Evolutionary conservation across 1,140 invertebrate genomes (phyloP).

Genomic region (Argopecten irradians): DNA sequence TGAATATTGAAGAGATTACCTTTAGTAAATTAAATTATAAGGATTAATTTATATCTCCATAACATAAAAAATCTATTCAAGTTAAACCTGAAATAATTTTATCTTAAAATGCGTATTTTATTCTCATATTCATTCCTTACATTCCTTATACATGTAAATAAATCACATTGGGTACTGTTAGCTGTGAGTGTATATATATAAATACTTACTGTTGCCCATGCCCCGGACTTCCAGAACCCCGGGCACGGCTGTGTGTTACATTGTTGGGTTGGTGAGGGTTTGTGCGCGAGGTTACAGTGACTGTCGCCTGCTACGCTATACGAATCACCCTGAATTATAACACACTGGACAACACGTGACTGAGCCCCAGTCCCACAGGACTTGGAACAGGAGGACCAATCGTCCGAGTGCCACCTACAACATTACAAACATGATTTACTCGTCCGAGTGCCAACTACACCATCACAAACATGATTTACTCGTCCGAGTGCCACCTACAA

Average conservation of each 20-base stretch:
- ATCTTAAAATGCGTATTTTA: too few relatives aligned
- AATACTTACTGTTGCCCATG: constrained; percentile 40
- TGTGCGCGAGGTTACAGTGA: constrained; percentile 33
- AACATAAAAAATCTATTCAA: too few relatives aligned
- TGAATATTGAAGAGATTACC: too few relatives aligned
- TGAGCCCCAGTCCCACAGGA: constrained; percentile 36
- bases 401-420: constrained; percentile 33
- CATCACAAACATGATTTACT: neutral
- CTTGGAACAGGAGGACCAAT: constrained; percentile 39
- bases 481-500: neutral
- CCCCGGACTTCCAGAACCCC: constrained; percentile 34
- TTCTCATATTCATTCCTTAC: too few relatives aligned
- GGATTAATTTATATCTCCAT: too few relatives aligned
- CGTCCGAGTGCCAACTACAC: neutral
- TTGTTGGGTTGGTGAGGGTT: constrained; percentile 15
- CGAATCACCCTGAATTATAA: constrained; percentile 27
- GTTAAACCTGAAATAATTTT: too few relatives aligned
- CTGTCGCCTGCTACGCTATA: constrained; percentile 30
- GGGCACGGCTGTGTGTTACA: constrained; percentile 41
- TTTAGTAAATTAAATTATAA: too few relatives aligned
- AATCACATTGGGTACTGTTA: too few relatives aligned
- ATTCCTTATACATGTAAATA: too few relatives aligned
- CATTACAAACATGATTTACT: neutral
- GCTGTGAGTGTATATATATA: too few relatives aligned
- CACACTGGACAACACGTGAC: constrained; percentile 39